phyloP scores from a whole-genome alignment of 2,113 vertebrate species.

The Microtus pennsylvanicus region DNA sequence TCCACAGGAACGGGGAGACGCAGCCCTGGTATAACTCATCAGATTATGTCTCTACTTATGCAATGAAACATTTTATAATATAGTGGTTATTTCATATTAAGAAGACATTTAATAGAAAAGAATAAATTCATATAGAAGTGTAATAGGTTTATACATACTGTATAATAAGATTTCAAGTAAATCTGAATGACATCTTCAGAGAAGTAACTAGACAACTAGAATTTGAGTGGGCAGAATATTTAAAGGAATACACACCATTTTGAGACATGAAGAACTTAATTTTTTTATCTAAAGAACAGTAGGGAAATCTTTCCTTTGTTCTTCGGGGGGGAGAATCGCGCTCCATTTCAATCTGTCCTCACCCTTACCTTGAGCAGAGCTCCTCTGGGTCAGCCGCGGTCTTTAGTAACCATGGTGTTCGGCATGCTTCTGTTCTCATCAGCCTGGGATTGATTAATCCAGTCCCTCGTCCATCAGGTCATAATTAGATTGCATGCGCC shows the following conservation, averaged over 20 bases:
- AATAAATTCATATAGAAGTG: neutral
- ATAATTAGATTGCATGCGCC: constrained; percentile 61
- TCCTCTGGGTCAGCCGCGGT: neutral
- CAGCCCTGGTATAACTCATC: neutral
- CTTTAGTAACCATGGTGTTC: neutral
- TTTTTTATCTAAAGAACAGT: neutral
- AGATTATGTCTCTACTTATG: neutral
- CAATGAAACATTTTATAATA: neutral
- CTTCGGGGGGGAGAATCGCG: neutral
- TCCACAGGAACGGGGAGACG: neutral
- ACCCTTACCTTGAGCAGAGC: neutral
- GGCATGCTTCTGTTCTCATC: neutral
- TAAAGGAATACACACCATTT: neutral
- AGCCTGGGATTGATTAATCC: neutral
- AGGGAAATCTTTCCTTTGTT: neutral
- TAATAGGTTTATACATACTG: neutral
- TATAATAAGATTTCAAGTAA: constrained; percentile 37
- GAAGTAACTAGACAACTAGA: neutral
- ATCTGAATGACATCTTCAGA: constrained; percentile 52
- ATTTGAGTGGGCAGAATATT: neutral
- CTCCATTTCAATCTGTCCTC: neutral
- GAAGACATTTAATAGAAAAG: neutral
- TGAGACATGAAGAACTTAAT: neutral
- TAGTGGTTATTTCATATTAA: neutral
- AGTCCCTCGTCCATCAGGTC: neutral